Conservation (phyloP, 2,888 invertebrate genomes). For the Meta bourneti region DNA sequence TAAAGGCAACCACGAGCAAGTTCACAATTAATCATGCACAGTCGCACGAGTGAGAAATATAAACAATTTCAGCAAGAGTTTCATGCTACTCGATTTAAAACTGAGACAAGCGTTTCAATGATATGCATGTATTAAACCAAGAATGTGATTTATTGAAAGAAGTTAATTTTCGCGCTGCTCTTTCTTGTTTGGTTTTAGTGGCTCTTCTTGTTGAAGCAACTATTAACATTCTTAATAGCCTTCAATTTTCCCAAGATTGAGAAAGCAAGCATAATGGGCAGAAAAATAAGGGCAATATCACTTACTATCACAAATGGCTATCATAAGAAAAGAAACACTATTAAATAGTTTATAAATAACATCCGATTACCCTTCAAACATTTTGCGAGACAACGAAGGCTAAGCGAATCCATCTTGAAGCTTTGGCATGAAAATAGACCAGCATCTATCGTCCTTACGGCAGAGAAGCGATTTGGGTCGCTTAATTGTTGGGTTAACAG, state of each 20-base stretch:
- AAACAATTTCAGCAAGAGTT: too few species aligned
- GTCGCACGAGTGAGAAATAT: too few species aligned
- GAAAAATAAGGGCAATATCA: background rate
- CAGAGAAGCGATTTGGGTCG: background rate
- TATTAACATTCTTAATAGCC: background rate
- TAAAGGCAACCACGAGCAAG: too few species aligned
- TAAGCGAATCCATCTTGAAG: background rate
- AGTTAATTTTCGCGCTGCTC: too few species aligned
- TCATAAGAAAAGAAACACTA: background rate
- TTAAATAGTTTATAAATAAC: slow-evolving; percentile 1
- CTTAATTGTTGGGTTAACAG: background rate
- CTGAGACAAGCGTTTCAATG: too few species aligned
- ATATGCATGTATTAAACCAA: too few species aligned
- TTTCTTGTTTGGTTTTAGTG: too few species aligned
- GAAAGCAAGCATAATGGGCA: background rate
- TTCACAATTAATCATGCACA: too few species aligned
- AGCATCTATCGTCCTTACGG: background rate
- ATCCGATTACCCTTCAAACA: background rate
- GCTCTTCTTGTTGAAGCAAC: background rate
- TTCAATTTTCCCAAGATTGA: background rate
- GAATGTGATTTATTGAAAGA: too few species aligned
- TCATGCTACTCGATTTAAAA: too few species aligned
- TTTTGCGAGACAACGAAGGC: background rate
- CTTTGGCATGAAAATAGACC: background rate
- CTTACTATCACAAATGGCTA: background rate